Percentiles rank a stretch among this genome's conserved stretches.
Conservation (phyloP, 2,113 vertebrate genomes). For the Archocentrus centrarchus region DNA sequence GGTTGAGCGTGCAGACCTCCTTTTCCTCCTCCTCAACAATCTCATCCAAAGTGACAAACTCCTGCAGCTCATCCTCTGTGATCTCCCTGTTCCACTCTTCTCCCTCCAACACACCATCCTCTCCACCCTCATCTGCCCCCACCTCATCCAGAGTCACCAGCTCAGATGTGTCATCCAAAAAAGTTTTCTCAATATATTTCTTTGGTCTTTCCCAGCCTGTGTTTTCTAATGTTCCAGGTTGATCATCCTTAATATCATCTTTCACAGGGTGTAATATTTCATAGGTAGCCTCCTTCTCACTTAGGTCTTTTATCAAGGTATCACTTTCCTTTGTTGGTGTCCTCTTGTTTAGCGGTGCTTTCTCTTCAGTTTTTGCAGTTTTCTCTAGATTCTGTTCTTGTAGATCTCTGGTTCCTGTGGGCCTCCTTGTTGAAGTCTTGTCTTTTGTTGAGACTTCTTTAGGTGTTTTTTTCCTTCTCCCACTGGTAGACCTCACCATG, state of each 20-base stretch:
- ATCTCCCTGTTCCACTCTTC: slow-evolving; percentile 71
- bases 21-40: slow-evolving; percentile 32
- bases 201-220: not conserved
- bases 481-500: slow-evolving; percentile 42
- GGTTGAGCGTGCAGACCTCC: slow-evolving; percentile 76
- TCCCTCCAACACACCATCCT: slow-evolving; percentile 50
- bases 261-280: not conserved
- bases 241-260: not conserved
- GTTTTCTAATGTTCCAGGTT: not conserved
- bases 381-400: not conserved
- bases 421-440: not conserved
- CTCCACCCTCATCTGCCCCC: slow-evolving; percentile 84
- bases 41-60: slow-evolving; percentile 60
- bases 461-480: slow-evolving; percentile 1
- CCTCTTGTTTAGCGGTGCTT: not conserved
- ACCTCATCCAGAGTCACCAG: slow-evolving; percentile 84
- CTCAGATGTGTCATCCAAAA: slow-evolving; percentile 56
- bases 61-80: slow-evolving; percentile 62
- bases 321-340: not conserved
- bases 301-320: not conserved
- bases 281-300: slow-evolving; percentile 2
- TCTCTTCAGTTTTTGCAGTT: not conserved
- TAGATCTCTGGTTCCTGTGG: slow-evolving; percentile 9
- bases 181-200: slow-evolving; percentile 11
- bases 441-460: slow-evolving; percentile 7